Evolutionary conservation across 2,888 invertebrate species (phyloP).

Genomic region (Heteromurus nitidus): DNA sequence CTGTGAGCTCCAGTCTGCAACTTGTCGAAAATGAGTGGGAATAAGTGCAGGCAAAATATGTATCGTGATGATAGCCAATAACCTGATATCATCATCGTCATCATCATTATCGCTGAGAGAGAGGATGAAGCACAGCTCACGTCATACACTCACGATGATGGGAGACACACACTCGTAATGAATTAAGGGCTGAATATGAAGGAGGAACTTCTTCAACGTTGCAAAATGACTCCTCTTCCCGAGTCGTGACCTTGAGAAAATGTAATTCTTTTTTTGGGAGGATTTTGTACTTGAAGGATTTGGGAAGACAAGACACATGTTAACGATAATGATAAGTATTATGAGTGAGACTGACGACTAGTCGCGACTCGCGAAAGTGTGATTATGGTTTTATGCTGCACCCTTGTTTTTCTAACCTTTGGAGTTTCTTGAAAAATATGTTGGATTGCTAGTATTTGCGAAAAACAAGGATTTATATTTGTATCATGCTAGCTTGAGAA

Average conservation of each 20-base stretch:
- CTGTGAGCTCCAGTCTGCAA: not conserved
- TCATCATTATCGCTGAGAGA: not conserved
- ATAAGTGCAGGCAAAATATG: not conserved
- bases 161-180: not conserved
- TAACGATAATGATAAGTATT: constrained; percentile 3
- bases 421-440: too few relatives aligned
- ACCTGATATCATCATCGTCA: constrained; percentile 47
- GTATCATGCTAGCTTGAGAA: too few relatives aligned
- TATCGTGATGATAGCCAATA: constrained; percentile 49
- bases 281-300: not conserved
- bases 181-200: too few relatives aligned
- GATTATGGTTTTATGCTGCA: too few relatives aligned
- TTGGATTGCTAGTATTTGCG: too few relatives aligned
- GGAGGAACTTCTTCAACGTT: too few relatives aligned
- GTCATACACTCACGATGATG: not conserved
- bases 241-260: constrained; percentile 7
- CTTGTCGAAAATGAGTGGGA: not conserved
- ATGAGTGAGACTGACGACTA: too few relatives aligned
- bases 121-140: not conserved
- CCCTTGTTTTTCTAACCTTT: too few relatives aligned
- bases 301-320: too few relatives aligned
- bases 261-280: constrained; percentile 4
- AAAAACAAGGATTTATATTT: too few relatives aligned
- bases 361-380: too few relatives aligned
- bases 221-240: not conserved